Conservation (phyloP, 1,140 invertebrate genomes). For the Chrysomallon squamiferum region DNA sequence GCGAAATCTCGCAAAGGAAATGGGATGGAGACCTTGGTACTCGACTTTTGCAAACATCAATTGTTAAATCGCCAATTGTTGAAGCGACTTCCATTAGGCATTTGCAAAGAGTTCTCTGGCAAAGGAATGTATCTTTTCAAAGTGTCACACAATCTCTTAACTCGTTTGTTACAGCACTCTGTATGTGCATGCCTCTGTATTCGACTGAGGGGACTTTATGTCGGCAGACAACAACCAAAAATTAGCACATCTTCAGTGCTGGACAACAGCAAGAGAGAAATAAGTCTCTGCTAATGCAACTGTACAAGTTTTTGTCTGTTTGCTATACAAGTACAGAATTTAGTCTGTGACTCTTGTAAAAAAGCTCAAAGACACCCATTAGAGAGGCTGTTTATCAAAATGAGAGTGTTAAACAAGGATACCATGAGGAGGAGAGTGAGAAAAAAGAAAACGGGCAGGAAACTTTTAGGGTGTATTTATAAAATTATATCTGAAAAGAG, state of each 20-base stretch:
- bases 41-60: conserved; percentile 24
- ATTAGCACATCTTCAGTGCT: background rate
- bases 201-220: background rate
- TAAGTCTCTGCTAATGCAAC: too few relatives aligned
- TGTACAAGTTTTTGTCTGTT: too few relatives aligned
- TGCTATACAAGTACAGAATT: too few relatives aligned
- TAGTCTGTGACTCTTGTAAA: too few relatives aligned
- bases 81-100: conserved; percentile 5
- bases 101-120: conserved; percentile 1
- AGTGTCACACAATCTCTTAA: conserved; percentile 1
- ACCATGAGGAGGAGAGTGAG: too few relatives aligned
- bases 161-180: conserved; percentile 1
- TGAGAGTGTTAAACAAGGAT: too few relatives aligned
- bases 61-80: conserved; percentile 14
- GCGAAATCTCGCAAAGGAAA: conserved; percentile 25
- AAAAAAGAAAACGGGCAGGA: too few relatives aligned
- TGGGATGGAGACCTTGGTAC: conserved; percentile 19
- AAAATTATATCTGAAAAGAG: too few relatives aligned
- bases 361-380: too few relatives aligned
- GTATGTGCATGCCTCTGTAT: conserved; percentile 1
- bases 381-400: too few relatives aligned
- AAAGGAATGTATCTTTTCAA: conserved; percentile 5
- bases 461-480: too few relatives aligned
- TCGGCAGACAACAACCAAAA: background rate
- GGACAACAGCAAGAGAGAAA: too few relatives aligned